Base-by-base conservation (phyloP, 2,113 vertebrate species). In the Cyanoderma ruficeps region DNA sequence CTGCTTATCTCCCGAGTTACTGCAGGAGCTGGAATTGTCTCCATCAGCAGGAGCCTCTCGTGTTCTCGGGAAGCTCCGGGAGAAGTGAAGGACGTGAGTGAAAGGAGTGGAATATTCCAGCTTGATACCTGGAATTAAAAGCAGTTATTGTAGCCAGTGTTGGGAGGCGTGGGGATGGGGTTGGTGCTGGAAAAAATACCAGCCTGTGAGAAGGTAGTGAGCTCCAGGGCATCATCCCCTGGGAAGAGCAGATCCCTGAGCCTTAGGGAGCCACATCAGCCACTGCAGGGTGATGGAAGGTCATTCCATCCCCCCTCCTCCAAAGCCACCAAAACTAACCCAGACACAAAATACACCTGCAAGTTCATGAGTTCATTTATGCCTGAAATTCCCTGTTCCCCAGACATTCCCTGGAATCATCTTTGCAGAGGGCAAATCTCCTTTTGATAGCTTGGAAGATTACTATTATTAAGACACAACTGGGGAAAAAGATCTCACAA, bases 91-190 rank as follows among this genome's bases (percentile, higher is more conserved):
- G 78, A 33, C 0, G 2, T 13, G 46, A 39, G 23, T 6, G 56
- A 41, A 61, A 53, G 31, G 24, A 22, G 16, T 39, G 70, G 61
- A 71, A 35, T 72, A 41, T 56, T 72, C 39, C 0, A 76, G 47
- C 18, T 30, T 12, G 47, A 0, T 20, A 3, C 9, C 50, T 65
- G 57, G 37, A 41, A 35, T 52, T 33, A 33, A 74, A 12, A 3
- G 13, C 11, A 7, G 37, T 15, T 81, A 4, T 27, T 53, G 11
- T 0, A 13, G 57, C 13, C 50, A 15, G 5, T 23, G 50, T 22
- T 1, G 5, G 50, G n/a, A 31, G 2, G 6, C 0, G 4, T 5
- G 60, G 17, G 27, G 42, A 11, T 24, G 17, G 44, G 42, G 10
- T 22, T 28, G 70, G 5, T 6, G 3, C 65, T 11, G 47, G 42